Conservation (phyloP, 2,888 invertebrate species). For the Hirudinaria manillensis region DNA sequence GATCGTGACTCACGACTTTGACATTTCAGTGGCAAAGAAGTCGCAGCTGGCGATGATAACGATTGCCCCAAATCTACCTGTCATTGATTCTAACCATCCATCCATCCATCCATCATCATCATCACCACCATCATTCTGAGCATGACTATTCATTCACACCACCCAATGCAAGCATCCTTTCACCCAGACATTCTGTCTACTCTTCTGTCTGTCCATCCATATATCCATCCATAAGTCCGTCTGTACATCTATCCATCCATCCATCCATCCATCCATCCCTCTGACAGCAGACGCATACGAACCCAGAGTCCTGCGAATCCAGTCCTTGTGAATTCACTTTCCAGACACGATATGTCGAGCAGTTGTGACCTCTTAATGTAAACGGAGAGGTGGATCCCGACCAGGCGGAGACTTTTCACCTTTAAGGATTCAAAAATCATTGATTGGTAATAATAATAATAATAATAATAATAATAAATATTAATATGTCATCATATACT, state of each 20-base stretch:
- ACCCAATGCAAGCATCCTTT: no score
- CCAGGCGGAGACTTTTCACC: slow-evolving; percentile 72
- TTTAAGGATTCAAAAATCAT: slow-evolving; percentile 35
- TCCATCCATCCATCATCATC: neutral
- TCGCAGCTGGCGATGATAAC: no score
- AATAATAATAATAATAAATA: neutral
- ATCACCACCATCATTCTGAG: no score
- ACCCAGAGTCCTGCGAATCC: slow-evolving; percentile 89
- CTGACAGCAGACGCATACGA: slow-evolving; percentile 50
- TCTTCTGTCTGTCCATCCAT: no score
- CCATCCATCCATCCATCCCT: neutral
- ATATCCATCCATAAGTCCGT: no score
- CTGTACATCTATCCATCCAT: neutral
- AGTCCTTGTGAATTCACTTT: slow-evolving; percentile 79
- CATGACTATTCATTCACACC: no score
- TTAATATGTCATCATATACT: neutral
- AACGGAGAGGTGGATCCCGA: slow-evolving; percentile 73
- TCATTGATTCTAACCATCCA: neutral
- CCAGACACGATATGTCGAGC: slow-evolving; percentile 73
- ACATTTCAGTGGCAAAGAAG: no score
- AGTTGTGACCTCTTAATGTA: slow-evolving; percentile 75
- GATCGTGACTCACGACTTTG: no score
- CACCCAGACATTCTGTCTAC: no score
- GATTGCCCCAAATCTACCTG: neutral
- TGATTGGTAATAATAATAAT: neutral